phyloP scores from a whole-genome alignment of 2,797 vertebrate species.

The Micromesistius poutassou region DNA sequence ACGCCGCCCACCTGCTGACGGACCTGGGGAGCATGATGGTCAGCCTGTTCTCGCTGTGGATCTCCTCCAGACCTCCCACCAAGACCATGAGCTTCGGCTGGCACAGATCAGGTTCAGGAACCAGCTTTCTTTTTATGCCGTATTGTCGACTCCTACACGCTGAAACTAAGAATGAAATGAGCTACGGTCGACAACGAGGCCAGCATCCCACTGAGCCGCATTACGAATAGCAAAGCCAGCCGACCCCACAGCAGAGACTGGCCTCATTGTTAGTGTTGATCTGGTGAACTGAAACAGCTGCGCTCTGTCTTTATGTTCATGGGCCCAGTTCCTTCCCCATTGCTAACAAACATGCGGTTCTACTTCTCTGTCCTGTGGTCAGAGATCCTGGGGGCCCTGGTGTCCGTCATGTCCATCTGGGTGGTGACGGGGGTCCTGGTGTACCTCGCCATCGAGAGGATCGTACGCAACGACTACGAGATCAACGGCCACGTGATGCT shows the following conservation, averaged over 20 bases:
- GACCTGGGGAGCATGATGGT: slow-evolving; percentile 95
- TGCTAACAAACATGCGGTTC: not conserved
- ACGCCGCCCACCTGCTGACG: slow-evolving; percentile 89
- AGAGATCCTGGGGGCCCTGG: slow-evolving; percentile 91
- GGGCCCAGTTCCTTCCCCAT: not conserved
- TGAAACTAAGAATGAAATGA: not conserved
- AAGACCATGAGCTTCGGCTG: slow-evolving; percentile 93
- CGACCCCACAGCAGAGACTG: not conserved
- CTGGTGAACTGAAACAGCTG: not conserved
- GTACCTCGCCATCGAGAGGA: slow-evolving; percentile 88
- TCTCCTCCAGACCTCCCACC: slow-evolving; percentile 85
- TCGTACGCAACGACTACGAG: slow-evolving; percentile 89
- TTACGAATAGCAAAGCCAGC: no score
- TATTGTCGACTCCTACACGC: not conserved
- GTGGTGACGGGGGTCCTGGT: slow-evolving; percentile 87
- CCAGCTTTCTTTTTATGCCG: not conserved
- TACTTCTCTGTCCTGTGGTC: slow-evolving; percentile 12
- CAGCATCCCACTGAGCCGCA: no score
- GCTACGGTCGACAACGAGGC: not conserved
- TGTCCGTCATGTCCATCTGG: slow-evolving; percentile 95
- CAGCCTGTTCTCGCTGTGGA: slow-evolving; percentile 95
- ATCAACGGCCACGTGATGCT: slow-evolving; percentile 91
- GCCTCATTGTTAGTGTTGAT: not conserved
- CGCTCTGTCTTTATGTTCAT: not conserved
- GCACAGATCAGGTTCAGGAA: slow-evolving; percentile 86